These are phyloP conservation scores for Bubo blakistoni DNA, from an alignment of 2,113 vertebrate species.

Conservation along the genomic window DNA sequence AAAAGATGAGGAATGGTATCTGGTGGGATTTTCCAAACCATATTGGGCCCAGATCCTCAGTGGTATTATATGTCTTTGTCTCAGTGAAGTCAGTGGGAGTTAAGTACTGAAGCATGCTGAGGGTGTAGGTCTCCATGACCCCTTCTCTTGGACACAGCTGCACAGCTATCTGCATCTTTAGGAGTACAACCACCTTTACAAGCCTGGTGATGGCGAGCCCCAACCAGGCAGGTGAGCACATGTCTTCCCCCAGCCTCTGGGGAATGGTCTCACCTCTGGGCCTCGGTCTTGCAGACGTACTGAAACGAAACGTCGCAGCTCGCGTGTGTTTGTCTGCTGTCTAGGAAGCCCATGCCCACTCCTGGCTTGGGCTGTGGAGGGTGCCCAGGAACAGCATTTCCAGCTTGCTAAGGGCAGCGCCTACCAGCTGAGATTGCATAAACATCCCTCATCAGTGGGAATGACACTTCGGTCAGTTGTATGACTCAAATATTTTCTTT, in stretches of 20 bases:
- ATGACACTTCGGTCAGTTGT: neutral
- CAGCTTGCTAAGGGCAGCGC: neutral
- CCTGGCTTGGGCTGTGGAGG: neutral
- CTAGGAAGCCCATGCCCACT: neutral
- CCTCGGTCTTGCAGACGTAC: accelerated
- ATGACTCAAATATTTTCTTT: neutral
- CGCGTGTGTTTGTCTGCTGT: accelerated
- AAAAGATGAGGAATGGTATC: neutral
- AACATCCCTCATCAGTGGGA: neutral
- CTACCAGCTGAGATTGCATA: neutral
- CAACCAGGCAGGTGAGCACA: neutral
- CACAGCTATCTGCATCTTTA: neutral
- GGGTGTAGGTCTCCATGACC: neutral
- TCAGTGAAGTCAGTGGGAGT: neutral
- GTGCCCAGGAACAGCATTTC: neutral
- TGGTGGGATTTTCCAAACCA: neutral
- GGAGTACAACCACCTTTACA: neutral
- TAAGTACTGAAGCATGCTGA: neutral
- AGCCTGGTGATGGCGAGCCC: neutral
- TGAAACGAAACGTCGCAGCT: accelerated
- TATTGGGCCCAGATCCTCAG: neutral
- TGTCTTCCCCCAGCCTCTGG: neutral
- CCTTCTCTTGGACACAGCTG: neutral
- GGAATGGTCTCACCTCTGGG: accelerated
- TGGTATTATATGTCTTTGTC: neutral